A percentile compares a stretch with the other conserved stretches of the same genome.
phyloP scores from a whole-genome alignment of 2,113 vertebrate species.

The Microcebus lehilahytsara region DNA sequence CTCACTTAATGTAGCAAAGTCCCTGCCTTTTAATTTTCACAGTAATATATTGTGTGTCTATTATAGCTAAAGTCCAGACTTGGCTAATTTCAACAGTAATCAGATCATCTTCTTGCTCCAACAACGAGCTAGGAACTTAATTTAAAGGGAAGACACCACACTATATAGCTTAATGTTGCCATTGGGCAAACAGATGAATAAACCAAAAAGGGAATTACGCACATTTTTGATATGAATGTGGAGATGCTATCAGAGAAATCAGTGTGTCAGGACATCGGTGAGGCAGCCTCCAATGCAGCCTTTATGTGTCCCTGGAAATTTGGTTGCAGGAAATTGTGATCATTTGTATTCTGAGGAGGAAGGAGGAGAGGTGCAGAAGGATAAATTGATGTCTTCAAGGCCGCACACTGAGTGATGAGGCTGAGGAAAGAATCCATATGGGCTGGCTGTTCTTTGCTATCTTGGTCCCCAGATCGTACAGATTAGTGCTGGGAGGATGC shows the following conservation, averaged over 20 bases:
- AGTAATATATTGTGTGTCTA: not conserved
- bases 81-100: not conserved
- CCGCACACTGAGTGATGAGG: not conserved
- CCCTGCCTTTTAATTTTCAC: not conserved
- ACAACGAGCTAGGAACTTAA: not conserved
- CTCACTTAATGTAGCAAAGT: not conserved
- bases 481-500: not conserved
- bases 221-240: not conserved
- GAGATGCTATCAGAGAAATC: not conserved
- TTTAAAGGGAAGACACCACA: not conserved
- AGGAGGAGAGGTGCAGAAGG: not conserved
- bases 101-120: not conserved
- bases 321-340: not conserved
- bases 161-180: not conserved
- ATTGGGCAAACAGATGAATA: not conserved
- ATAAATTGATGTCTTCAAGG: not conserved
- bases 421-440: not conserved
- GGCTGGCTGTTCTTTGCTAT: not conserved
- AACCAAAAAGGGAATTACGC: not conserved
- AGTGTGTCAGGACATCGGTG: not conserved
- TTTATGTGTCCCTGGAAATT: not conserved
- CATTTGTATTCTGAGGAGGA: constrained; percentile 38
- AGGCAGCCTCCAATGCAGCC: not conserved
- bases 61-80: not conserved
- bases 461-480: not conserved